Evolutionary conservation across 2,113 vertebrate species (phyloP).

Genomic region (Hypocryptadius cinnamomeus): DNA sequence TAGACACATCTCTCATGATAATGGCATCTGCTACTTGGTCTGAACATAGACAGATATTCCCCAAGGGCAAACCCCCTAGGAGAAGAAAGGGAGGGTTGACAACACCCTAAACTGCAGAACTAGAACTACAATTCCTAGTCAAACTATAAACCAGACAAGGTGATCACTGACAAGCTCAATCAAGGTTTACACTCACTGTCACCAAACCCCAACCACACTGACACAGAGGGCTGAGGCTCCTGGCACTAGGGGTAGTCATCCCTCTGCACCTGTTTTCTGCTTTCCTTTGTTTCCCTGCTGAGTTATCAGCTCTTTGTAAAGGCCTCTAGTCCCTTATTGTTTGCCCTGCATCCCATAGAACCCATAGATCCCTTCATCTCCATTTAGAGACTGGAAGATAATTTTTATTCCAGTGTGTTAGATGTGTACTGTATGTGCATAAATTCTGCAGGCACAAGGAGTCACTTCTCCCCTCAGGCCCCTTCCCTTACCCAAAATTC

Average conservation of each 20-base stretch:
- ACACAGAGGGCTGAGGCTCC: not conserved
- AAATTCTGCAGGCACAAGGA: not conserved
- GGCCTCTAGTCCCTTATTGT: not conserved
- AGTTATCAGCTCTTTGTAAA: not conserved
- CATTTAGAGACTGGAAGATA: not conserved
- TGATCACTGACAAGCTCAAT: accelerated
- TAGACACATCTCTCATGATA: not conserved
- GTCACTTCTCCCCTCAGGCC: not conserved
- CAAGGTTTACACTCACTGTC: not conserved
- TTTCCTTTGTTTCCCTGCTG: not conserved
- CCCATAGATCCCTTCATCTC: not conserved
- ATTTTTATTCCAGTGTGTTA: not conserved
- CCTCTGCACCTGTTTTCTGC: not conserved
- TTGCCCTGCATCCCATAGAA: not conserved
- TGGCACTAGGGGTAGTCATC: not conserved
- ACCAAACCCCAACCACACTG: not conserved
- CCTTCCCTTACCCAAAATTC: not conserved
- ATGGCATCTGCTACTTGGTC: not conserved
- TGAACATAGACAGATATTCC: not conserved
- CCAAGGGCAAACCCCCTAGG: not conserved
- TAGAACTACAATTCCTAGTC: not conserved
- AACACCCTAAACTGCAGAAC: not conserved
- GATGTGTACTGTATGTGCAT: not conserved
- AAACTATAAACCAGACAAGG: not conserved
- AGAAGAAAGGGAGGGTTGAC: not conserved